Evolutionary conservation across 2,113 vertebrate species (phyloP).

Genomic region (Eonycteris spelaea): DNA sequence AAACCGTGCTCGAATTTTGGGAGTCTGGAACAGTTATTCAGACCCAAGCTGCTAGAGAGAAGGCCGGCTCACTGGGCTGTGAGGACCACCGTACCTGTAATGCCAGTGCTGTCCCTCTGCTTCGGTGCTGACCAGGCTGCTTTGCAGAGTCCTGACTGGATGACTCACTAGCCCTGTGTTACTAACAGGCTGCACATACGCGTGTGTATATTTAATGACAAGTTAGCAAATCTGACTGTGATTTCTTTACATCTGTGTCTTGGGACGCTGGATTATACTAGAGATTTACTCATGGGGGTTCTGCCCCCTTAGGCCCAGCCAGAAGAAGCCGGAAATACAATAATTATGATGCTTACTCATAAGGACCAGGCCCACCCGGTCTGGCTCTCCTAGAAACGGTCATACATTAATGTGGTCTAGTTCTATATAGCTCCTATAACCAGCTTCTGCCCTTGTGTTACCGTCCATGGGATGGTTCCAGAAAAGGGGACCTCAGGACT

Average conservation of each 20-base stretch:
- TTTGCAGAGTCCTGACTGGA: not conserved
- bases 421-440: not conserved
- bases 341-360: not conserved
- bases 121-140: not conserved
- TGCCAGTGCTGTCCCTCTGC: not conserved
- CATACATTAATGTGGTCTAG: not conserved
- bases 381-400: not conserved
- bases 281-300: not conserved
- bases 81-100: not conserved
- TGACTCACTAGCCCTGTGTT: not conserved
- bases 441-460: not conserved
- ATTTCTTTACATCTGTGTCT: not conserved
- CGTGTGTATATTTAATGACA: not conserved
- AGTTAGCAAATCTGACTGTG: not conserved
- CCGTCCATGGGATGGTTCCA: not conserved
- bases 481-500: not conserved
- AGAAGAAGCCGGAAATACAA: not conserved
- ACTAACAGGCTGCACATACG: not conserved
- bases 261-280: not conserved
- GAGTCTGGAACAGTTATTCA: not conserved
- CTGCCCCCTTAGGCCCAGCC: not conserved
- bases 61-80: accelerated
- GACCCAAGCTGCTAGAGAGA: not conserved
- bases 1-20: not conserved
- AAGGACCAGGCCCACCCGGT: not conserved